Percentiles rank a stretch among this genome's conserved stretches.
Evolutionary conservation across 2,113 vertebrate genomes (phyloP).

Genomic region (Paedocypris sp.): DNA sequence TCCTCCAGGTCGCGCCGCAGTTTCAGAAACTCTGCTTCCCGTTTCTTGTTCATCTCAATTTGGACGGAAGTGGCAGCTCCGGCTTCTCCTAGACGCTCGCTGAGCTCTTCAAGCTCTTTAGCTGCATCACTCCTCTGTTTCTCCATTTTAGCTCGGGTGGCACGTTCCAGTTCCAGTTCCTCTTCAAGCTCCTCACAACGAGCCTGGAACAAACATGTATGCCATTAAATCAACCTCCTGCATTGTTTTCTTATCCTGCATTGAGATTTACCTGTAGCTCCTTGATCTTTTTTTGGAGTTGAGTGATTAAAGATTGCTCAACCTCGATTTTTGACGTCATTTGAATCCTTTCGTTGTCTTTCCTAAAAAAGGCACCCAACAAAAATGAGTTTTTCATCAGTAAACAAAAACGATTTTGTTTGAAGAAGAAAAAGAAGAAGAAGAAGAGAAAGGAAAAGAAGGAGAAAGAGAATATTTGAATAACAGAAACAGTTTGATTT

Average conservation of each 20-base stretch:
- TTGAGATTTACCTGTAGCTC: constrained; percentile 70
- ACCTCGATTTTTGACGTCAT: constrained; percentile 77
- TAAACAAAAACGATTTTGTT: background rate
- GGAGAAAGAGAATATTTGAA: no score
- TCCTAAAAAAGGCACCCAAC: constrained; percentile 54
- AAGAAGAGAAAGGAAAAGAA: no score
- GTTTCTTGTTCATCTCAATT: constrained; percentile 80
- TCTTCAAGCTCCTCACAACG: constrained; percentile 84
- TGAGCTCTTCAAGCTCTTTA: constrained; percentile 83
- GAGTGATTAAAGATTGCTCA: constrained; percentile 68
- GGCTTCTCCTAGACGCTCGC: constrained; percentile 79
- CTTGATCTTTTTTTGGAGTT: constrained; percentile 91
- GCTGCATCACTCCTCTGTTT: constrained; percentile 79
- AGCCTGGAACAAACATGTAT: constrained; percentile 63
- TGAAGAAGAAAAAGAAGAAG: background rate
- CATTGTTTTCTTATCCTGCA: no score
- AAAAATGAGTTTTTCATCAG: no score
- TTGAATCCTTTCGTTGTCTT: constrained; percentile 81
- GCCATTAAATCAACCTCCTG: no score
- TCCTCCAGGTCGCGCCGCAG: constrained; percentile 82
- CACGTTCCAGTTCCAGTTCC: constrained; percentile 79
- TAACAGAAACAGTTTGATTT: no score
- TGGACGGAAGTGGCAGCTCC: constrained; percentile 69
- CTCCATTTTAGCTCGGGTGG: constrained; percentile 74
- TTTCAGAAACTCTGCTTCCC: constrained; percentile 73